These are phyloP conservation scores for Neogale vison DNA, from an alignment of 2,113 vertebrate species.

Conservation along the genomic window DNA sequence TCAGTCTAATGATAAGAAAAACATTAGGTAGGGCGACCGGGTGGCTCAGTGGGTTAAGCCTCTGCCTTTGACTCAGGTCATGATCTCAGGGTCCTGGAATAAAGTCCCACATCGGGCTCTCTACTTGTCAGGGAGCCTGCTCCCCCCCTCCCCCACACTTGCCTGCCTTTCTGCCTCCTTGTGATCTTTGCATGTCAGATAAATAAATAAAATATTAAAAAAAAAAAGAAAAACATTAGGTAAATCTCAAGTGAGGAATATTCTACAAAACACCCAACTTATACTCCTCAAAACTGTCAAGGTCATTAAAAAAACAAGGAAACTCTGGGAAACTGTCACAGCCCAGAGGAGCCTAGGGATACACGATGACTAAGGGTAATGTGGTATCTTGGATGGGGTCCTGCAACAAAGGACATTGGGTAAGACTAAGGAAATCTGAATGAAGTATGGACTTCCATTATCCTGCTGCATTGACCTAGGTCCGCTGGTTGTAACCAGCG, in stretches of 20 bases:
- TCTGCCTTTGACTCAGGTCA: too few relatives aligned
- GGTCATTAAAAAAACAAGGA: neutral
- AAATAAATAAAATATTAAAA: too few relatives aligned
- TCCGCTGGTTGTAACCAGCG: neutral
- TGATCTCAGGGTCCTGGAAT: too few relatives aligned
- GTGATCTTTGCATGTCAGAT: too few relatives aligned
- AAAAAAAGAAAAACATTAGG: neutral
- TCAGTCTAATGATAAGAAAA: neutral
- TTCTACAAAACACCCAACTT: neutral
- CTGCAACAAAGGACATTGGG: neutral
- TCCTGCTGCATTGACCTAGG: too few relatives aligned
- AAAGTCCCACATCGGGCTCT: too few relatives aligned
- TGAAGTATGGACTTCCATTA: neutral
- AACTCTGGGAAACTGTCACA: neutral
- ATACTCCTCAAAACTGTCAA: neutral
- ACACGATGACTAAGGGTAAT: accelerated
- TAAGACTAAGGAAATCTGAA: neutral
- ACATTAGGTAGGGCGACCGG: neutral
- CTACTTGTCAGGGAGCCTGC: too few relatives aligned
- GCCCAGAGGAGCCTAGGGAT: neutral
- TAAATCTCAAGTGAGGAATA: neutral
- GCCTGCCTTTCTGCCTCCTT: too few relatives aligned
- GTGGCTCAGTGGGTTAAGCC: too few relatives aligned
- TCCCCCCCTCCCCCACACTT: accelerated
- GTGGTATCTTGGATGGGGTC: neutral